Percentiles rank a stretch among this genome's conserved stretches.
Evolutionary conservation across 2,797 vertebrate species (phyloP).

Genomic region (Pangasius mekongensis): DNA sequence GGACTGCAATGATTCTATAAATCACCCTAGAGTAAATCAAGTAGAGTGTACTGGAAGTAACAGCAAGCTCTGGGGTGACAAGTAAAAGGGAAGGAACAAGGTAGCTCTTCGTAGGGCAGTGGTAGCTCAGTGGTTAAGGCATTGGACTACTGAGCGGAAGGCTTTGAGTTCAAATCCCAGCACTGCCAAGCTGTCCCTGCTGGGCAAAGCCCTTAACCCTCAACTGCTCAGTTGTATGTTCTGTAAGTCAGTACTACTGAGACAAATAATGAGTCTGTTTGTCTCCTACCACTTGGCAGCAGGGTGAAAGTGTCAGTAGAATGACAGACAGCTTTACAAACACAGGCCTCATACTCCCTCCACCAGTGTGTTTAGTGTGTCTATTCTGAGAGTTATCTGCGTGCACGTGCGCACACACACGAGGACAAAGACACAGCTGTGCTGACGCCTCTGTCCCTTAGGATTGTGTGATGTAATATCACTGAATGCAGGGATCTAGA

Average conservation of each 20-base stretch:
- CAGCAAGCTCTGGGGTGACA: too few species aligned
- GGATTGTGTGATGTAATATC: constrained; percentile 28
- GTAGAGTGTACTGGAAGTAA: not conserved
- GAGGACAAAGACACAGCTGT: constrained; percentile 61
- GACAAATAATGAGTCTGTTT: constrained; percentile 27
- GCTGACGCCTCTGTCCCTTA: constrained; percentile 53
- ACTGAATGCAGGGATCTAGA: not conserved
- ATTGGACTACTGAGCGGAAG: not conserved
- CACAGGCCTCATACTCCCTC: constrained; percentile 64
- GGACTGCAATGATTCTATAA: not conserved
- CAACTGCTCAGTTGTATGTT: not conserved
- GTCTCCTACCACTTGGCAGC: constrained; percentile 61
- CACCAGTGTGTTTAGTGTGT: constrained; percentile 49
- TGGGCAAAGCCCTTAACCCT: not conserved
- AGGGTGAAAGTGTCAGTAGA: constrained; percentile 71
- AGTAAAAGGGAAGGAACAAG: not conserved
- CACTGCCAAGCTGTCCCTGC: not conserved
- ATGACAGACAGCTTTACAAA: constrained; percentile 71
- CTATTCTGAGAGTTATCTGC: constrained; percentile 37
- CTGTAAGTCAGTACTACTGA: constrained; percentile 13
- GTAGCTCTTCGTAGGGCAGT: not conserved
- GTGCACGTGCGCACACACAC: constrained; percentile 52
- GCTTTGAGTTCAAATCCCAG: not conserved
- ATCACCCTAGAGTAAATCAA: not conserved
- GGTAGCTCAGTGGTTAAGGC: not conserved